Percentiles rank a stretch among this genome's conserved stretches.
Conservation (phyloP, 2,797 vertebrate species). For the Phrynocephalus forsythii region DNA sequence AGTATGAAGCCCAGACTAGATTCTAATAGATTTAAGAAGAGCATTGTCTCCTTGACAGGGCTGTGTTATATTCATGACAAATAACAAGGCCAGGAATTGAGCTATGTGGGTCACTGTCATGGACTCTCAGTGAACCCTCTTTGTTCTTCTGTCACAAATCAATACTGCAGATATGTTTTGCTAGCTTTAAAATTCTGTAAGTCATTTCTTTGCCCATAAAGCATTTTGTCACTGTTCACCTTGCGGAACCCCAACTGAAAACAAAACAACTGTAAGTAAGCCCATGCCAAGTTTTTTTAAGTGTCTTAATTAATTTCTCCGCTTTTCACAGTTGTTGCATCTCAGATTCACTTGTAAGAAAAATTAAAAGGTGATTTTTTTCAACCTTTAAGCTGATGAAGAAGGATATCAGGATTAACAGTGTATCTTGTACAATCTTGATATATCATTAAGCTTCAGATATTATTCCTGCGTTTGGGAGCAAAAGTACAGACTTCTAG, state of each 20-base stretch:
- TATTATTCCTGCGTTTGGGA: no score
- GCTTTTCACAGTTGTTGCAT: no score
- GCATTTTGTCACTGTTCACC: conserved; percentile 45
- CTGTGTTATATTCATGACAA: conserved; percentile 23
- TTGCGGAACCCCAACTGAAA: conserved; percentile 46
- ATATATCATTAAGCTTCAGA: no score
- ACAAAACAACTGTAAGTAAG: conserved; percentile 50
- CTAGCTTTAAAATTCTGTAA: conserved; percentile 64
- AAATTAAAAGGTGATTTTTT: no score
- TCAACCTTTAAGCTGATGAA: no score
- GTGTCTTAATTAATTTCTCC: no score
- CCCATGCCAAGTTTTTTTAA: no score
- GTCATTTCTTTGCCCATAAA: conserved; percentile 55
- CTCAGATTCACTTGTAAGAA: no score
- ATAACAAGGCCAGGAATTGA: conserved; percentile 14
- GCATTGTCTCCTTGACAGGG: neutral
- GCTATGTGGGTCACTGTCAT: conserved; percentile 52
- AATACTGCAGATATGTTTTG: conserved; percentile 46
- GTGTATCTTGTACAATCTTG: no score
- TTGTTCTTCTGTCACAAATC: conserved; percentile 44
- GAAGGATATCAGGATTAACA: no score
- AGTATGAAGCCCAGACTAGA: neutral
- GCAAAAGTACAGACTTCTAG: no score
- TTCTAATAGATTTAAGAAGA: conserved; percentile 16
- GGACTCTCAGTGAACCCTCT: conserved; percentile 19